Evolutionary conservation across 2,888 invertebrate species (phyloP), one percentile per base, ranked within the genome.

Genomic region (Tetranychus piercei): DNA sequence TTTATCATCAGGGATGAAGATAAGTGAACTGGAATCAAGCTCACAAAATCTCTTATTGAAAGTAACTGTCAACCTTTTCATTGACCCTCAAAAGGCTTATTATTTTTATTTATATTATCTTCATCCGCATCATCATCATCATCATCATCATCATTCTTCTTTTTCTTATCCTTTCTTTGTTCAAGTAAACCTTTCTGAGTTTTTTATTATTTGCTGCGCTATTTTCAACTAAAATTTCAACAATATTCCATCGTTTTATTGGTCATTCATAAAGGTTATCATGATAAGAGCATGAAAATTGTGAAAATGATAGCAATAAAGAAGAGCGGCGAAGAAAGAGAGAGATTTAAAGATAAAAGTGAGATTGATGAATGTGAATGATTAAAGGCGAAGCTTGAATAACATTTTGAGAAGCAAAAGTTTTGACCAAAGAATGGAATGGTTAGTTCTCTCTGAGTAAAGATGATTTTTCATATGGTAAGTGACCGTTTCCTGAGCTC

Each of bases 41-140:
- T 55, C 55, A 55, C 15, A 15, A 55, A 55, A 55, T 55, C 3
- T 55, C 15, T 55, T 55, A 55, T 55, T 55, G 55, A 55, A 55
- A 55, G 55, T 55, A 55, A 55, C 55, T 55, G 55, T 55, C 55
- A 55, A 55, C 55, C 55, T 55, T 15, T 15, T 15, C 55, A 55
- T 55, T 55, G 55, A 55, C 55, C 55, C 55, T 55, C 55, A 55
- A 55, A 55, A 55, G 55, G 55, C 55, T 55, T 55, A 55, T 55
- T 7, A 34, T 55, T 55, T 55, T 55, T 55, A 55, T 55, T 55
- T 55, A 55, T 7, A 55, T 55, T 55, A 15, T 55, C 9, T 55
- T 15, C 55, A 15, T 55, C 9, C 9, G 9, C 55, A 55, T 55
- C 55, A 55, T 55, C 55, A 45, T 2, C 45, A 45, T 45, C 45